These are phyloP conservation scores for Crocuta crocuta DNA, from an alignment of 2,113 vertebrate species.

Conservation along the genomic window DNA sequence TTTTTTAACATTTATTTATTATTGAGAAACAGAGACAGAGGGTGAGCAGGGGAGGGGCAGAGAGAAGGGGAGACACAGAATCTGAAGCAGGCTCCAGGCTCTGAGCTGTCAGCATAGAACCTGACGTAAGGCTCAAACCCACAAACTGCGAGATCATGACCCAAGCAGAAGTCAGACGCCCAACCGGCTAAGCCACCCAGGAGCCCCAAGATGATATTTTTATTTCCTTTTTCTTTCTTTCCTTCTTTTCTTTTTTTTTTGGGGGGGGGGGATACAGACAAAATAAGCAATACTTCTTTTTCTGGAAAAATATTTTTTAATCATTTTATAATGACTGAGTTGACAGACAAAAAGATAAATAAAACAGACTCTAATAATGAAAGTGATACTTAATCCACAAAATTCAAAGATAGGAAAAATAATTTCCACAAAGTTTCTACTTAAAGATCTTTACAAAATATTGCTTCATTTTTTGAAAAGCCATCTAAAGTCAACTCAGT, in stretches of 20 bases:
- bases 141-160: no score
- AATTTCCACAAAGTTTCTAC: neutral
- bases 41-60: no score
- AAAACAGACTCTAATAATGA: neutral
- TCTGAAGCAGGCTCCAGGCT: no score
- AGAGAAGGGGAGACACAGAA: no score
- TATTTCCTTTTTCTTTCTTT: neutral
- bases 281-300: neutral
- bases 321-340: neutral
- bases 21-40: no score
- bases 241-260: neutral
- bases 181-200: no score
- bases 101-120: no score
- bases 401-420: slow-evolving; percentile 19
- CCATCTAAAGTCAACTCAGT: neutral
- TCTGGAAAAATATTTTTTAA: neutral
- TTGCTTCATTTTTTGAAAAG: neutral
- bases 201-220: neutral
- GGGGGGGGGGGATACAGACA: neutral
- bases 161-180: no score
- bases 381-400: neutral
- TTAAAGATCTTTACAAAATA: neutral
- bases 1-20: no score
- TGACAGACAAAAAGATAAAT: neutral
- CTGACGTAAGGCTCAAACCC: no score